Percentiles rank a stretch among this genome's conserved stretches.
Conservation (phyloP, 1,140 invertebrate genomes). For the Muscidifurax raptorellus region DNA sequence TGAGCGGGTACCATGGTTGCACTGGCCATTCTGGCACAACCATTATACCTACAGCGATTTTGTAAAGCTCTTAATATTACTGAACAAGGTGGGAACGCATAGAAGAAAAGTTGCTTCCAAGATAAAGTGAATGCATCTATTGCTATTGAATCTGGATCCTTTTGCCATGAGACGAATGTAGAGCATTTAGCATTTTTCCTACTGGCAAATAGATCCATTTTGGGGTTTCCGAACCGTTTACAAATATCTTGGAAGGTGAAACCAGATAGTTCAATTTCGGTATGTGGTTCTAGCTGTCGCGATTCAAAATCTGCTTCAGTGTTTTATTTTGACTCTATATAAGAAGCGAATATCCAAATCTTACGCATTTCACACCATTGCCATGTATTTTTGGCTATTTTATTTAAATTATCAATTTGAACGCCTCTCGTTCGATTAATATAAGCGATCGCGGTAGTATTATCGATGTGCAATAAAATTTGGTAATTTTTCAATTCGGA, state of each 20-base stretch:
- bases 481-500: constrained; percentile 55
- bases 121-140: constrained; percentile 53
- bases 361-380: constrained; percentile 57
- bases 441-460: constrained; percentile 68
- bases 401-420: background rate
- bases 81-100: constrained; percentile 57
- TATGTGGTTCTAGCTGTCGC: constrained; percentile 28
- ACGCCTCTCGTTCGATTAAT: constrained; percentile 64
- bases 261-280: constrained; percentile 48
- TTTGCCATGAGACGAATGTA: constrained; percentile 29
- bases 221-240: constrained; percentile 40
- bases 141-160: background rate
- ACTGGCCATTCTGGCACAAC: constrained; percentile 38
- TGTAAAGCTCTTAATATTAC: constrained; percentile 54
- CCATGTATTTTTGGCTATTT: constrained; percentile 50
- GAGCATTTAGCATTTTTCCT: constrained; percentile 36
- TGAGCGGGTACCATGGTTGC: constrained; percentile 49
- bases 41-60: constrained; percentile 49
- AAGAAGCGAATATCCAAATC: constrained; percentile 57
- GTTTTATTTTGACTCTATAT: constrained; percentile 57
- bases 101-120: constrained; percentile 52
- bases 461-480: constrained; percentile 66
- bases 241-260: constrained; percentile 47
- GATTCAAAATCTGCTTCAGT: constrained; percentile 57
- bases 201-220: constrained; percentile 51